Conservation (phyloP, 2,113 vertebrate species). For the Orientallactaga bullata region DNA sequence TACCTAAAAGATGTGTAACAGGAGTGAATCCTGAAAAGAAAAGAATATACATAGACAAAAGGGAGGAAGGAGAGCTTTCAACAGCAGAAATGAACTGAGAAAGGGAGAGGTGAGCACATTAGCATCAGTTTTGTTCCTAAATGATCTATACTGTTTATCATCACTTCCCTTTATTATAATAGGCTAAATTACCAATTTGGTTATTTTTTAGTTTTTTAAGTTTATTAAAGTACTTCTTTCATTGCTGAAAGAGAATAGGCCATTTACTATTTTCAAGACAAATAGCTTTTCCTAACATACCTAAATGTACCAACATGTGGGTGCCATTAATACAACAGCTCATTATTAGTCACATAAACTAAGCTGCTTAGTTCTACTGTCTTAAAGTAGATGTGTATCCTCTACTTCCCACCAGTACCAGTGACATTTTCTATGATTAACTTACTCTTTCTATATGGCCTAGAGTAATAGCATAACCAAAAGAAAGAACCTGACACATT, state of each 20-base stretch:
- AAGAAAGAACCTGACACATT: conserved; percentile 36
- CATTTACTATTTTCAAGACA: neutral
- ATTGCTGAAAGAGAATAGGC: neutral
- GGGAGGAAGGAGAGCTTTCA: neutral
- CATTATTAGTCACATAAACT: neutral
- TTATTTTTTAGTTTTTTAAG: neutral
- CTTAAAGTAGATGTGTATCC: neutral
- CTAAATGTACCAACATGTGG: neutral
- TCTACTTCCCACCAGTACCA: neutral
- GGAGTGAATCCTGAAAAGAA: neutral
- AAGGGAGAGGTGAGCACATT: conserved; percentile 4
- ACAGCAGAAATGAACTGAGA: neutral
- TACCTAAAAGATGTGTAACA: neutral
- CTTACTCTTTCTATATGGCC: neutral
- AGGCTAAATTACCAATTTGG: neutral
- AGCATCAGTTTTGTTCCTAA: conserved; percentile 10
- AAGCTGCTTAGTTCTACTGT: neutral
- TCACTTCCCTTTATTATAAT: neutral
- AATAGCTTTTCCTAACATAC: conserved; percentile 14
- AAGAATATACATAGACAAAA: neutral
- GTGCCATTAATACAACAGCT: conserved; percentile 16
- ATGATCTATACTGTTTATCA: conserved; percentile 18
- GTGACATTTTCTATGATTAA: neutral
- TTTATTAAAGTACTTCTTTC: conserved; percentile 7
- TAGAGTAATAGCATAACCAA: neutral